phyloP scores from a whole-genome alignment of 2,797 vertebrate genomes.

The Dendrocincla tyrannina region DNA sequence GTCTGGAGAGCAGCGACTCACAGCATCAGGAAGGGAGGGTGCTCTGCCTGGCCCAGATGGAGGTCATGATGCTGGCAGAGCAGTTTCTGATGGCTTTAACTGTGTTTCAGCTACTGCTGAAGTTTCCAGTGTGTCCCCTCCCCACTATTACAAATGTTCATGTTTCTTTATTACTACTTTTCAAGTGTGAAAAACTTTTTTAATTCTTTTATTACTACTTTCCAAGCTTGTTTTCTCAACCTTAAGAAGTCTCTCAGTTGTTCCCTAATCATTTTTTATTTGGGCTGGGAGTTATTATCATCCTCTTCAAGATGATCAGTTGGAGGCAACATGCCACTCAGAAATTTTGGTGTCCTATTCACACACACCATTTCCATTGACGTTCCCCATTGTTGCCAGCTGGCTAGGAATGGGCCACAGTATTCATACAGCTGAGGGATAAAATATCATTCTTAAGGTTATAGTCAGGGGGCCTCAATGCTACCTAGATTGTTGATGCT shows the following conservation, averaged over 20 bases:
- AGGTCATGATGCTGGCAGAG: neutral
- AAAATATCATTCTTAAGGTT: neutral
- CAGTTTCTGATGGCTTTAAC: neutral
- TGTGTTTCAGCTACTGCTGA: neutral
- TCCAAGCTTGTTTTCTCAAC: neutral
- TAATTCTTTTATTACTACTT: neutral
- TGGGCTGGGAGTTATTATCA: neutral
- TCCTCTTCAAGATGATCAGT: neutral
- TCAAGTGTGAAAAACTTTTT: neutral
- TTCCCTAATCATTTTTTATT: neutral
- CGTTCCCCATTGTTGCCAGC: neutral
- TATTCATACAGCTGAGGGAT: neutral
- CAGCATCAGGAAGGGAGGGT: neutral
- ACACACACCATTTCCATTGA: neutral
- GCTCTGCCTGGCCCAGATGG: neutral
- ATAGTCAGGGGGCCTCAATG: neutral
- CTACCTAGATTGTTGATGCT: neutral
- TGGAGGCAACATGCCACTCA: rapidly evolving
- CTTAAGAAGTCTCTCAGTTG: neutral
- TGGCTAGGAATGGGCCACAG: neutral
- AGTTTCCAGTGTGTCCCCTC: neutral
- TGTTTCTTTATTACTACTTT: neutral
- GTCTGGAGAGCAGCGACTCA: neutral
- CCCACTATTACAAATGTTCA: neutral
- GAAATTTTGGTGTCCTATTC: neutral